phyloP scores from a whole-genome alignment of 2,888 invertebrate species.

The Ecdyonurus torrentis region DNA sequence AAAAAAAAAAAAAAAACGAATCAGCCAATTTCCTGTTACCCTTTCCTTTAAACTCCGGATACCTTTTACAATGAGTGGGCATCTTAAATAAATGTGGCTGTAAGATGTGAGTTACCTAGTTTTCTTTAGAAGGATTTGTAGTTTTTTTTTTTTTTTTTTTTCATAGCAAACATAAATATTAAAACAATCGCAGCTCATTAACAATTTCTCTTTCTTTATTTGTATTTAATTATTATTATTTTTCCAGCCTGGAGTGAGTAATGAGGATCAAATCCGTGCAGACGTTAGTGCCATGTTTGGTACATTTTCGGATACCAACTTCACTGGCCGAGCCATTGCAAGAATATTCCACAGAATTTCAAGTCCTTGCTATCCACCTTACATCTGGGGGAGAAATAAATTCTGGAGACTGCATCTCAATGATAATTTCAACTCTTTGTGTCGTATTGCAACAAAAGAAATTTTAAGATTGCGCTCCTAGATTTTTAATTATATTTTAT shows the following conservation, averaged over 20 bases:
- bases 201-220: background rate
- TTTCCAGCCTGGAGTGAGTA: conserved; percentile 17
- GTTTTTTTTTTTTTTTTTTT: too few relatives aligned
- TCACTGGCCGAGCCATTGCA: conserved; percentile 75
- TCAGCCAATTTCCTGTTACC: too few relatives aligned
- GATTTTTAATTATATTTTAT: too few relatives aligned
- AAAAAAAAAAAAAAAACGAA: conserved; percentile 16
- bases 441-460: conserved; percentile 61
- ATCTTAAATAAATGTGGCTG: too few relatives aligned
- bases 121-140: too few relatives aligned
- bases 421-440: conserved; percentile 65
- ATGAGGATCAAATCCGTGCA: conserved; percentile 43
- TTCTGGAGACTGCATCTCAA: conserved; percentile 78
- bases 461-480: conserved; percentile 29
- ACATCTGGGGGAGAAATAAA: conserved; percentile 74
- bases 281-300: conserved; percentile 57
- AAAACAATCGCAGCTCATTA: too few relatives aligned
- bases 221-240: background rate
- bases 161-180: too few relatives aligned
- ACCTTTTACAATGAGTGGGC: too few relatives aligned
- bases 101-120: too few relatives aligned
- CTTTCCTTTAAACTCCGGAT: conserved; percentile 20
- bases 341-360: conserved; percentile 88
- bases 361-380: conserved; percentile 82
- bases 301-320: conserved; percentile 63